A percentile compares a stretch with the other conserved stretches of the same genome.
Conservation (phyloP, 2,888 invertebrate genomes). For the Spialia ferax region DNA sequence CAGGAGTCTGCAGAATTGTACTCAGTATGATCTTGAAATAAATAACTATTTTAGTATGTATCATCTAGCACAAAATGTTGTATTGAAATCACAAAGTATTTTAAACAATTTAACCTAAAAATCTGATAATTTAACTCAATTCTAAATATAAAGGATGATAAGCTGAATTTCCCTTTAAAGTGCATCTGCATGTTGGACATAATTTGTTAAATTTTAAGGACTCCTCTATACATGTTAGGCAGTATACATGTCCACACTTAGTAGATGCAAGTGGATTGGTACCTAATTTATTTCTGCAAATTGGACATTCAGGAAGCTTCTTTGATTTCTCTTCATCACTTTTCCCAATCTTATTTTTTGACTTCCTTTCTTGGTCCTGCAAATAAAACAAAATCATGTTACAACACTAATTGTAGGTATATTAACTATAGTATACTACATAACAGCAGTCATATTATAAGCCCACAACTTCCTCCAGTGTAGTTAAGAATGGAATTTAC, state of each 20-base stretch:
- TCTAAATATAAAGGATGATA: constrained; percentile 59
- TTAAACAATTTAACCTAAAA: neutral
- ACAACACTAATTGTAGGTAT: too few species aligned
- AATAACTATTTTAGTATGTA: too few species aligned
- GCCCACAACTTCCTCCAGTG: too few species aligned
- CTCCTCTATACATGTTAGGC: constrained; percentile 58
- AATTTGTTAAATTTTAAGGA: constrained; percentile 54
- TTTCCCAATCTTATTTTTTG: neutral
- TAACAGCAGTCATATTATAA: too few species aligned
- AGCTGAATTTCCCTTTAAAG: constrained; percentile 55
- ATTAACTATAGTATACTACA: too few species aligned
- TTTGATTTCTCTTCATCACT: constrained; percentile 13
- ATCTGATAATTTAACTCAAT: constrained; percentile 9
- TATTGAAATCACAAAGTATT: too few species aligned
- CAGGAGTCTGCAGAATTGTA: too few species aligned
- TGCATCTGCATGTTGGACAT: constrained; percentile 67
- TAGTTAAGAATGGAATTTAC: too few species aligned
- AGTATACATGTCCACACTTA: constrained; percentile 74
- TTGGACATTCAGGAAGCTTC: constrained; percentile 63
- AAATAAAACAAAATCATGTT: constrained; percentile 1
- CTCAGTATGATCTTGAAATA: too few species aligned
- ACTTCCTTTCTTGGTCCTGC: neutral
- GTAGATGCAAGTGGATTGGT: constrained; percentile 66
- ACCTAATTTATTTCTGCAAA: constrained; percentile 68
- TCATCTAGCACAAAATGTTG: too few species aligned